Percentiles rank a stretch among this genome's conserved stretches.
phyloP scores from a whole-genome alignment of 2,797 vertebrate species.

The Leuciscus waleckii region DNA sequence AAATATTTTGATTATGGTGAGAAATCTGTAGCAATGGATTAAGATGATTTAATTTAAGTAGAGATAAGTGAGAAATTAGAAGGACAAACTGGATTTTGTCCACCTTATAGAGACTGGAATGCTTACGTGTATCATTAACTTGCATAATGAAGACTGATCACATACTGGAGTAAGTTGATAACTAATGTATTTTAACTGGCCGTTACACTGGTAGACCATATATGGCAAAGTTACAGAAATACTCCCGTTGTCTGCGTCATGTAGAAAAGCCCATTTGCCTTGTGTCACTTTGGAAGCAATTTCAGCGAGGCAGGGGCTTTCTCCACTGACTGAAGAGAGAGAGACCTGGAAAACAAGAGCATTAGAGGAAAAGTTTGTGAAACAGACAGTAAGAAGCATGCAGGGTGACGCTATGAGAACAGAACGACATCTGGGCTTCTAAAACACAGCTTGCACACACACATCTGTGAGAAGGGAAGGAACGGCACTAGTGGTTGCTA shows the following conservation, averaged over 20 bases:
- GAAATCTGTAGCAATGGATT: conserved; percentile 7
- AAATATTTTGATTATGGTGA: background rate
- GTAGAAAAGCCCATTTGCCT: conserved; percentile 63
- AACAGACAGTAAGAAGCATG: conserved; percentile 32
- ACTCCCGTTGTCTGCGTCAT: conserved; percentile 60
- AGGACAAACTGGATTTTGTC: conserved; percentile 7
- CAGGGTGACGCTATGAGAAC: conserved; percentile 16
- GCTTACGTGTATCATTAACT: background rate
- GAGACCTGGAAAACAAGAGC: conserved; percentile 32
- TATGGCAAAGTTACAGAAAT: conserved; percentile 70
- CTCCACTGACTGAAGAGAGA: conserved; percentile 26
- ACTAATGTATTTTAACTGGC: conserved; percentile 63
- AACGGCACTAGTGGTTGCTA: conserved; percentile 63
- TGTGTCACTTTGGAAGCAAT: conserved; percentile 44
- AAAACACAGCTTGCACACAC: conserved; percentile 7
- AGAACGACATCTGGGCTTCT: conserved; percentile 33
- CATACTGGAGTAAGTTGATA: conserved; percentile 55
- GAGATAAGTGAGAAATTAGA: background rate
- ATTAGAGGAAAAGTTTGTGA: conserved; percentile 20
- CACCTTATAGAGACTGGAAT: conserved; percentile 5
- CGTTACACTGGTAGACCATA: conserved; percentile 69
- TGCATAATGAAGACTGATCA: conserved; percentile 9
- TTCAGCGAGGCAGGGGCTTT: background rate
- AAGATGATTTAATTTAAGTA: too few species aligned
- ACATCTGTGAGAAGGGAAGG: conserved; percentile 43